Evolutionary conservation across 2,113 vertebrate genomes (phyloP).

Genomic region (Lampris incognitus): DNA sequence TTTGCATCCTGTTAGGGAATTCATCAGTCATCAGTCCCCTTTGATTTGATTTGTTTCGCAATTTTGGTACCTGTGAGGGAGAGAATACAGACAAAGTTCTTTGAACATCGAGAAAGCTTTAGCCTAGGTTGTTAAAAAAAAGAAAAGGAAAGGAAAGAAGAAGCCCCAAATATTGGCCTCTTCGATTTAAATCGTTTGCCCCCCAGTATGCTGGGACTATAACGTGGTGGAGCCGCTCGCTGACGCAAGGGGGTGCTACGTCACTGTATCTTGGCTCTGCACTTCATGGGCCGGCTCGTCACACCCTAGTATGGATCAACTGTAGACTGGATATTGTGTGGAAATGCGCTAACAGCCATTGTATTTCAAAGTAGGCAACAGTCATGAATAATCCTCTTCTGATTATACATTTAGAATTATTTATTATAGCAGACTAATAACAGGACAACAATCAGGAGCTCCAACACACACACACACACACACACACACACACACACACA

Average conservation of each 20-base stretch:
- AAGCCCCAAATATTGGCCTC: too few species aligned
- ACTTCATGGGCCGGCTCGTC: neutral
- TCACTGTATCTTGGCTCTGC: slow-evolving; percentile 83
- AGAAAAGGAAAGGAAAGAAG: too few species aligned
- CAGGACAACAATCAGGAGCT: neutral
- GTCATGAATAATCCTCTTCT: neutral
- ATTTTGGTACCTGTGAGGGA: too few species aligned
- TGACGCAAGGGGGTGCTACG: slow-evolving; percentile 90
- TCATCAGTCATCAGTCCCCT: too few species aligned
- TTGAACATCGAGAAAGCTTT: too few species aligned
- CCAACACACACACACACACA: neutral
- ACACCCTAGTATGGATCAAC: neutral
- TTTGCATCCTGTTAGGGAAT: too few species aligned
- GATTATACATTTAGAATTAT: neutral
- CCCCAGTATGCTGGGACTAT: too few species aligned
- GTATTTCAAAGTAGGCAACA: neutral
- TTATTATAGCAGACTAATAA: neutral
- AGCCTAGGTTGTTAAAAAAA: too few species aligned
- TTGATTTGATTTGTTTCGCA: too few species aligned
- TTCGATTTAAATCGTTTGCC: too few species aligned
- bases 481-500: neutral
- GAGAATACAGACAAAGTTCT: too few species aligned
- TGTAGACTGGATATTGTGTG: neutral
- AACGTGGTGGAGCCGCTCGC: too few species aligned
- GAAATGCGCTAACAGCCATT: neutral